A percentile compares a stretch with the other conserved stretches of the same genome.
These are phyloP conservation scores for Elgaria multicarinata DNA, from an alignment of 2,113 vertebrate genomes.

Conservation along the genomic window DNA sequence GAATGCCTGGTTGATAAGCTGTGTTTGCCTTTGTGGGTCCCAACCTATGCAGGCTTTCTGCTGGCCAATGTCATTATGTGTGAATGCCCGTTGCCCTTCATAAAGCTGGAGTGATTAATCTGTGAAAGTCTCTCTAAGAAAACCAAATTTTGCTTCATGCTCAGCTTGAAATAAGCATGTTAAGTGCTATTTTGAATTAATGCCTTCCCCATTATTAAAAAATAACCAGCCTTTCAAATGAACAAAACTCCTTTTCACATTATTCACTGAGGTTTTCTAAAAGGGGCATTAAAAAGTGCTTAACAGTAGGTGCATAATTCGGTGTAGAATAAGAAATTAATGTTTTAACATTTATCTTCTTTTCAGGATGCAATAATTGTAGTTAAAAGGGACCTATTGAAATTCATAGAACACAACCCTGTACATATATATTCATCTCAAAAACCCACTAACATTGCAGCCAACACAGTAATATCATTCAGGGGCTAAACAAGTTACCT, in stretches of 20 bases:
- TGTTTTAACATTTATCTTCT: background rate
- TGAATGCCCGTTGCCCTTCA: background rate
- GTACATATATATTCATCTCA: background rate
- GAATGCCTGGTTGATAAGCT: background rate
- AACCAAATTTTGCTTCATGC: background rate
- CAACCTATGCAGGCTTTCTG: background rate
- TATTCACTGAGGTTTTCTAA: background rate
- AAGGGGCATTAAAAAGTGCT: background rate
- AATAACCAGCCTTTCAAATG: background rate
- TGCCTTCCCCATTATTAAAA: constrained; percentile 9
- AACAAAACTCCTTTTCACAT: constrained; percentile 4
- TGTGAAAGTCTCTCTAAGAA: background rate
- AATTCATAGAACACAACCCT: background rate
- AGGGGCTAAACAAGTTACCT: background rate
- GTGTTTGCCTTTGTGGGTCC: background rate
- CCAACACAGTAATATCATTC: background rate
- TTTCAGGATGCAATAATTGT: background rate
- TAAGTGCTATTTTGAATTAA: constrained; percentile 6
- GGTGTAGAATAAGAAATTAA: background rate
- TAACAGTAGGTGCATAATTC: constrained; percentile 5
- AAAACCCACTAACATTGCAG: background rate
- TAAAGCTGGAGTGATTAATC: background rate
- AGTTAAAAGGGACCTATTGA: constrained; percentile 2
- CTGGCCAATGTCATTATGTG: background rate
- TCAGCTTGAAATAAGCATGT: background rate